A percentile compares a stretch with the other conserved stretches of the same genome.
These are phyloP conservation scores for Melanocharis versteri DNA, from an alignment of 2,113 vertebrate genomes.

Conservation along the genomic window DNA sequence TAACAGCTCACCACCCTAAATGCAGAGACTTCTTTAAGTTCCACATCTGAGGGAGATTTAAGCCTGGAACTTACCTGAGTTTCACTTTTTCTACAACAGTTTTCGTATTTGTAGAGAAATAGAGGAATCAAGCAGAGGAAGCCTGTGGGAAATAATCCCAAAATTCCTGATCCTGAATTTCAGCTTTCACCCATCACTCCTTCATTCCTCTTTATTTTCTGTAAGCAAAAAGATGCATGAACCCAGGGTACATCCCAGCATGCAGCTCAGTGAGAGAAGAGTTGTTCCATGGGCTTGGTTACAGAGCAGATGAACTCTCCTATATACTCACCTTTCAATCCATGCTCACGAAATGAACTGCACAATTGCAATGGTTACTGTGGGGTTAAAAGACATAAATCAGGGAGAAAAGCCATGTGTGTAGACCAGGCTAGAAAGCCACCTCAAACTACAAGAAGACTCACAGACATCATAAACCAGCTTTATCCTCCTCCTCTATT, in stretches of 20 bases:
- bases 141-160: background rate
- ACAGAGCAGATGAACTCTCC: background rate
- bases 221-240: background rate
- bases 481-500: rapidly evolving
- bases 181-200: background rate
- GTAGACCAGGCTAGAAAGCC: background rate
- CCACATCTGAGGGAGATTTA: background rate
- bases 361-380: background rate
- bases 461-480: background rate
- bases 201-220: background rate
- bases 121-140: background rate
- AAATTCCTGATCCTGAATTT: background rate
- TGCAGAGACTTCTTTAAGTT: background rate
- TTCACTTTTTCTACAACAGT: background rate
- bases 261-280: background rate
- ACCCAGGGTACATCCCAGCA: background rate
- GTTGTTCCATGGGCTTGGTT: background rate
- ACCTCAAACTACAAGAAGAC: background rate
- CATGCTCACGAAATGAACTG: background rate
- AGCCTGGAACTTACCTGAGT: background rate
- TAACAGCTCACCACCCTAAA: background rate
- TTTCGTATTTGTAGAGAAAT: background rate
- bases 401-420: background rate
- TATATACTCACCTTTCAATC: background rate
- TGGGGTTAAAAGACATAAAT: background rate